These are phyloP conservation scores for Ephialtes manifestator DNA, from an alignment of 2,888 invertebrate genomes.

Conservation along the genomic window DNA sequence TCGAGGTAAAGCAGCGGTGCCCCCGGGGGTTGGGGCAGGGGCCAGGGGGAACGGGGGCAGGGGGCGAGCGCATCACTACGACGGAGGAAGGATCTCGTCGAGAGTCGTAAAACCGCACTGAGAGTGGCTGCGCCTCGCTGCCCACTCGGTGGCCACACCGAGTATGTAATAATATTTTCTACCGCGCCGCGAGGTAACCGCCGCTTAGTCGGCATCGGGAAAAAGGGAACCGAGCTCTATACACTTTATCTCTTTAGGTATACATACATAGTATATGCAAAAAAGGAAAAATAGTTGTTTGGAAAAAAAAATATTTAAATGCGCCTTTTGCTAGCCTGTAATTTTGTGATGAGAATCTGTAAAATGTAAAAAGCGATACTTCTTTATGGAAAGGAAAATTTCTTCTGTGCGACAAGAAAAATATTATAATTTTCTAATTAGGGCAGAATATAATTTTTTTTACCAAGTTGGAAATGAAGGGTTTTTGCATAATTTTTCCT, in stretches of 20 bases:
- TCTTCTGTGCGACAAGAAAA: too few species aligned
- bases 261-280: conserved; percentile 1
- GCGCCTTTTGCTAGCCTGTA: too few species aligned
- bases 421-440: too few species aligned
- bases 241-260: neutral
- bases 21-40: neutral
- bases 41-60: neutral
- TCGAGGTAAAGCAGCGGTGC: conserved; percentile 35
- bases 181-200: conserved; percentile 29
- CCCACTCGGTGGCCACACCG: conserved; percentile 15
- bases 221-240: neutral
- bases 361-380: too few species aligned
- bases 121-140: conserved; percentile 23
- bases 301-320: too few species aligned
- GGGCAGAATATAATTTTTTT: too few species aligned
- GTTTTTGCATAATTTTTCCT: too few species aligned
- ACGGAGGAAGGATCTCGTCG: conserved; percentile 49
- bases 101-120: conserved; percentile 53
- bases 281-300: too few species aligned
- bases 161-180: conserved; percentile 52
- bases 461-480: too few species aligned
- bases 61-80: conserved; percentile 21
- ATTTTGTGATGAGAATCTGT: too few species aligned
- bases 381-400: too few species aligned
- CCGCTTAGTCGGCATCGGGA: conserved; percentile 20